Evolutionary conservation across 2,888 invertebrate genomes (phyloP), one percentile per base, ranked within the genome.

Genomic region (Cheilosia pagana): DNA sequence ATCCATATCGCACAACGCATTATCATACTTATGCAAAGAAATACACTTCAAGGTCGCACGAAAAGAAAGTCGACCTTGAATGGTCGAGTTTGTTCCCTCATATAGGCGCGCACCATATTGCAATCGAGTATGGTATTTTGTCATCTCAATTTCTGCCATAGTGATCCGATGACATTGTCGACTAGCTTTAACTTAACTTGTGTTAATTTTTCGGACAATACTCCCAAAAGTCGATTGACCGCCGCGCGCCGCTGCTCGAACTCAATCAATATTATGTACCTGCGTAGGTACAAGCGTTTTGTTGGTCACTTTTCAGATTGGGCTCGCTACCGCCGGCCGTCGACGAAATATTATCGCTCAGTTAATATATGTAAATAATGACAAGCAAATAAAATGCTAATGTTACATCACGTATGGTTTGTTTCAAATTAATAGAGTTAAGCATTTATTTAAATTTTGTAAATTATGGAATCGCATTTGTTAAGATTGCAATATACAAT

Each of bases 51-150:
- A 83, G 83, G 83, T 83, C 83, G 74, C 21, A 35, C 41, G 12
- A 83, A 82, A 79, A 83, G 83, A 83, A 83, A 83, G 83, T 65
- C 79, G 83, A 83, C 83, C 83, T 83, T 83, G 79, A 83, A 45
- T 43, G 59, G 53, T 31, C 35, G 41, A 31, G 21, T 76, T 59
- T 50, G 21, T 55, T 53, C 53, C 35, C 53, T 45, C 12, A n/a
- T n/a, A n/a, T n/a, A 59, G 48, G 45, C 41, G 43, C 45, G 35
- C 52, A n/a, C n/a, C n/a, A n/a, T 50, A 21, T 50, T 41, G 39
- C 45, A 28, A 65, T 57, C 50, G 25, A 21, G 12, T 41, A 53
- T 23, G 21, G 16, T 8, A 50, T 43, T 59, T 77, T 77, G 60
- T 45, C 45, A 62, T 62, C 53, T 31, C 19, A 65, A 67, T 67